Evolutionary conservation across 2,113 vertebrate species (phyloP).

Genomic region (Accipiter virgatus): DNA sequence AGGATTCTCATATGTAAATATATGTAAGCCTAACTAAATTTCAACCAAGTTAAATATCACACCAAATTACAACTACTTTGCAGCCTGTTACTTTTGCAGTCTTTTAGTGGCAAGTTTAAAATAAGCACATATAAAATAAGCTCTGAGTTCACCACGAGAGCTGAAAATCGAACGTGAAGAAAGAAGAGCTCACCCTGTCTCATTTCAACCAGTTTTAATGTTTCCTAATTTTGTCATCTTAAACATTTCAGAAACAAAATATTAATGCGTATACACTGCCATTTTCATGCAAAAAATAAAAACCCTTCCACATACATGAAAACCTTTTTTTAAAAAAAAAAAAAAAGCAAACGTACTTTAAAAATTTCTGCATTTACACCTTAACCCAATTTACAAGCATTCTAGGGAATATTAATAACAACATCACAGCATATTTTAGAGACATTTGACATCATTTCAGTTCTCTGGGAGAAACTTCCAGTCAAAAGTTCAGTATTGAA

Average conservation of each 20-base stretch:
- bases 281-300: not conserved
- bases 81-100: not conserved
- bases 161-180: not conserved
- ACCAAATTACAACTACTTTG: not conserved
- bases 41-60: not conserved
- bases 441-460: not conserved
- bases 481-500: not conserved
- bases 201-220: not conserved
- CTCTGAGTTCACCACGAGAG: not conserved
- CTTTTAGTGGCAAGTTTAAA: not conserved
- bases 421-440: not conserved
- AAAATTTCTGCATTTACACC: not conserved
- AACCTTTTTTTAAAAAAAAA: not conserved
- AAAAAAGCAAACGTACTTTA: not conserved
- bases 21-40: not conserved
- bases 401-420: slow-evolving; percentile 11
- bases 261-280: not conserved
- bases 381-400: not conserved
- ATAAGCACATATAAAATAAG: not conserved
- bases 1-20: not conserved
- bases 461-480: not conserved
- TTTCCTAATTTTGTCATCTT: not conserved
- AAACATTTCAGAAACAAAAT: not conserved
- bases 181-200: not conserved
- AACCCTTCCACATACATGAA: not conserved